Conservation (phyloP, 1,140 invertebrate species). For the Leptopilina clavipes region DNA sequence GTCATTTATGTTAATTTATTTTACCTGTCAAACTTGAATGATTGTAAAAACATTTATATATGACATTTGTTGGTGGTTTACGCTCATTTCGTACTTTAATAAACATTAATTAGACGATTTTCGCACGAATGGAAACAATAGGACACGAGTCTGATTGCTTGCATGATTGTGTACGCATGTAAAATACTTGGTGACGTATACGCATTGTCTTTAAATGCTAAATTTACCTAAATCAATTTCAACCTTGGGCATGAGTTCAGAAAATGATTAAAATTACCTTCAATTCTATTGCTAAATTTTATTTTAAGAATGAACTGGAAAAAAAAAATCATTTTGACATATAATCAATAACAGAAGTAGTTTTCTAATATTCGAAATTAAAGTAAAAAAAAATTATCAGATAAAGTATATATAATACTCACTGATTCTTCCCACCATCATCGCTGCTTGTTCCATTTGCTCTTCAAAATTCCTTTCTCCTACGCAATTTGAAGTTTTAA, state of each 20-base stretch:
- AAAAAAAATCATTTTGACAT: neutral
- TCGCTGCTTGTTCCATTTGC: neutral
- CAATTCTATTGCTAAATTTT: slow-evolving; percentile 7
- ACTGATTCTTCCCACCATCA: slow-evolving; percentile 16
- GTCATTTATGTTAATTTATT: neutral
- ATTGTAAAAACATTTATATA: slow-evolving; percentile 12
- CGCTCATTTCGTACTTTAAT: slow-evolving; percentile 20
- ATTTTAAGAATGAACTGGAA: neutral
- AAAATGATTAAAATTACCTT: slow-evolving; percentile 2
- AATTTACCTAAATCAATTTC: slow-evolving; percentile 31
- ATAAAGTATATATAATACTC: neutral
- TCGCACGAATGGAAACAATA: slow-evolving; percentile 44
- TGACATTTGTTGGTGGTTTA: neutral
- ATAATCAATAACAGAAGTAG: neutral
- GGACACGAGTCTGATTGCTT: slow-evolving; percentile 44
- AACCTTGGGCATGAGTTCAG: slow-evolving; percentile 7
- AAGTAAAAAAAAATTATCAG: neutral
- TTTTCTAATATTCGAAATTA: neutral
- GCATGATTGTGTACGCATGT: slow-evolving; percentile 43
- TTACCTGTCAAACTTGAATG: neutral
- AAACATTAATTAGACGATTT: slow-evolving; percentile 45
- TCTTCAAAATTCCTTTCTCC: neutral
- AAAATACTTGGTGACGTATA: slow-evolving; percentile 38
- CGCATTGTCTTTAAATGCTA: slow-evolving; percentile 18
- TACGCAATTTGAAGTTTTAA: neutral